These are phyloP conservation scores for Hirudo medicinalis DNA, from an alignment of 1,140 invertebrate genomes.

Conservation along the genomic window DNA sequence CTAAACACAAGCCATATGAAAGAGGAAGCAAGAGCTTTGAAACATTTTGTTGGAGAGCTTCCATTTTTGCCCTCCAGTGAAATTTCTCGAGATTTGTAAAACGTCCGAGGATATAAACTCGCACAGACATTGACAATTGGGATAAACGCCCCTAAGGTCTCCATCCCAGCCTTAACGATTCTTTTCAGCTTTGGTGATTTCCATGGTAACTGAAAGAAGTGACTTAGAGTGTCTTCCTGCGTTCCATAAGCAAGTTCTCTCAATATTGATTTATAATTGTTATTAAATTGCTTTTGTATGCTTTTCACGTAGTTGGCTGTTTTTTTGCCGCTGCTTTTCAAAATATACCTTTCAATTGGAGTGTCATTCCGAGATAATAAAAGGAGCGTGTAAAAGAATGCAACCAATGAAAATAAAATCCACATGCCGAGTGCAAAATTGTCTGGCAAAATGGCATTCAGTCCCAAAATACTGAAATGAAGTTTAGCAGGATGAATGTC, in stretches of 20 bases:
- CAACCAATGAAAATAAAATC: conserved; percentile 21
- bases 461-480: conserved; percentile 20
- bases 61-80: neutral
- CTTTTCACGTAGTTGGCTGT: conserved; percentile 12
- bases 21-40: conserved; percentile 11
- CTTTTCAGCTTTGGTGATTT: conserved; percentile 16
- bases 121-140: conserved; percentile 3
- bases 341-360: conserved; percentile 17
- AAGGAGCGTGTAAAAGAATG: conserved; percentile 22
- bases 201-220: conserved; percentile 21
- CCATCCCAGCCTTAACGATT: neutral
- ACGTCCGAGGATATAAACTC: neutral
- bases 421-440: conserved; percentile 12
- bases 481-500: conserved; percentile 9
- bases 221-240: conserved; percentile 2
- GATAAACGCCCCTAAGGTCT: neutral
- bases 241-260: conserved; percentile 22
- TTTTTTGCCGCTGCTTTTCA: conserved; percentile 5
- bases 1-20: conserved; percentile 21
- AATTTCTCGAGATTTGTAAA: neutral
- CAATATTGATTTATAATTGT: conserved; percentile 18
- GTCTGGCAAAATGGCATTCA: conserved; percentile 10
- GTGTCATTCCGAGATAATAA: conserved; percentile 20
- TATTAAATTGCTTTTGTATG: conserved; percentile 17
- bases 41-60: neutral